These are phyloP conservation scores for Myripristis jacobus DNA, from an alignment of 2,797 vertebrate species.

Conservation along the genomic window DNA sequence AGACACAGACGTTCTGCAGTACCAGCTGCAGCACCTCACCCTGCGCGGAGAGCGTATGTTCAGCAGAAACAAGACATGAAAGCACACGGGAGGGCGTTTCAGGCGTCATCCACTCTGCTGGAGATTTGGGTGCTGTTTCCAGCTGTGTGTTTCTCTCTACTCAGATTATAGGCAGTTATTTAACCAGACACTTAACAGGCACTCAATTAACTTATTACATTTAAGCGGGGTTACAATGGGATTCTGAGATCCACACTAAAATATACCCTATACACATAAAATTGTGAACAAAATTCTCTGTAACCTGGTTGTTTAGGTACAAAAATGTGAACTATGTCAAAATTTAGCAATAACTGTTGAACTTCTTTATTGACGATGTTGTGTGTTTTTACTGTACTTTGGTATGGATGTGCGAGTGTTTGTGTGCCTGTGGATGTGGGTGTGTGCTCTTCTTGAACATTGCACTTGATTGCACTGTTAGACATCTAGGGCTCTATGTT, in stretches of 20 bases:
- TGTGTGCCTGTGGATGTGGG: constrained; percentile 29
- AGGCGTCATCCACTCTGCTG: constrained; percentile 31
- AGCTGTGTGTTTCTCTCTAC: constrained; percentile 56
- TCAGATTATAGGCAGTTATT: constrained; percentile 62
- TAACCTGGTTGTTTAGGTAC: constrained; percentile 40
- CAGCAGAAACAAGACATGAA: constrained; percentile 92
- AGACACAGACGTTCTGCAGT: constrained; percentile 94
- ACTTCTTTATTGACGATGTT: constrained; percentile 68
- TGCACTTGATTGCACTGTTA: constrained; percentile 60
- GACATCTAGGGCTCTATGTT: constrained; percentile 40
- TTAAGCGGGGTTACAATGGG: constrained; percentile 54
- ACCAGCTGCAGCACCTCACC: constrained; percentile 95
- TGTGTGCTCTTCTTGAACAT: constrained; percentile 39
- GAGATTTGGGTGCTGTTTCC: constrained; percentile 70
- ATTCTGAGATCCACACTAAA: constrained; percentile 20
- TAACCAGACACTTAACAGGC: constrained; percentile 46
- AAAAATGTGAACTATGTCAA: constrained; percentile 70
- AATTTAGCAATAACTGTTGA: constrained; percentile 84
- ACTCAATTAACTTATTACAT: constrained; percentile 69
- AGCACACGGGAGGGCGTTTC: constrained; percentile 35
- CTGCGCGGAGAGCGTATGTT: constrained; percentile 92
- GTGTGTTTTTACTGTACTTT: constrained; percentile 64
- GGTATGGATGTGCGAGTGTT: constrained; percentile 30
- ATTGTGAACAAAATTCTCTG: constrained; percentile 50
- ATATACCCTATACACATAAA: constrained; percentile 53